Base-by-base conservation (phyloP, 1,140 invertebrate species). In the Bombus waltoni region DNA sequence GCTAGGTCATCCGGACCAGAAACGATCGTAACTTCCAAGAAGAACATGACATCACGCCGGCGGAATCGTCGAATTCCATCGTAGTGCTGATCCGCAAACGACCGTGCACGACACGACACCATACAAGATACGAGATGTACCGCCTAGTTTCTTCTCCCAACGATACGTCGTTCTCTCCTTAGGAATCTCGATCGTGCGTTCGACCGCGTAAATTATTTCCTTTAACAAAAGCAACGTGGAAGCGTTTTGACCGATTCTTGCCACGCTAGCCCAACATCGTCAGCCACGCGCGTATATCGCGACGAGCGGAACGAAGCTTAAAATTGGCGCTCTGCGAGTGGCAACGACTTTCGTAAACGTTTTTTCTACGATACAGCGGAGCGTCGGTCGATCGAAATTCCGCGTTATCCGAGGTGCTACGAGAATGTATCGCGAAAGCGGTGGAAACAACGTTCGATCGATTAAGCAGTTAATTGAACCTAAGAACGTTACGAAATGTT, bases 41-140 rank as follows among this genome's bases (percentile, higher is more conserved):
- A 80, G 68, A 47, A 62, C 68, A 66, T 85, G 84, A 85, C 84
- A 59, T 85, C 84, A 85, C 47, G 32, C 38, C 66, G 25, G 40
- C n/a, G 47, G 83, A 72, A 70, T 80, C 59, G 78, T 81, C 59
- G 59, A 81, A 85, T 85, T 85, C 70, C 70, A 81, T 42, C 77
- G 42, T 62, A 44, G 28, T 44, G 82, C 66, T 78, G 75, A 71
- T 84, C 73, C 47, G 70, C 53, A 25, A 84, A 80, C 73, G 57
- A 70, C 44, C 62, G 28, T 32, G 32, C 35, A 40, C 10, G 28
- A 44, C 40, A 47, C 42, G 65, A n/a, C 68, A 28, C 71, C 18
- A 53, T 22, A 53, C 18, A 3, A 53, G 47, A 53, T 22, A 22
- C 47, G 18, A 53, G 28, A 59, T 22, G 40, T 38, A 65, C 32